Conservation (phyloP, 2,888 invertebrate genomes). For the Ornithoptera alexandrae region DNA sequence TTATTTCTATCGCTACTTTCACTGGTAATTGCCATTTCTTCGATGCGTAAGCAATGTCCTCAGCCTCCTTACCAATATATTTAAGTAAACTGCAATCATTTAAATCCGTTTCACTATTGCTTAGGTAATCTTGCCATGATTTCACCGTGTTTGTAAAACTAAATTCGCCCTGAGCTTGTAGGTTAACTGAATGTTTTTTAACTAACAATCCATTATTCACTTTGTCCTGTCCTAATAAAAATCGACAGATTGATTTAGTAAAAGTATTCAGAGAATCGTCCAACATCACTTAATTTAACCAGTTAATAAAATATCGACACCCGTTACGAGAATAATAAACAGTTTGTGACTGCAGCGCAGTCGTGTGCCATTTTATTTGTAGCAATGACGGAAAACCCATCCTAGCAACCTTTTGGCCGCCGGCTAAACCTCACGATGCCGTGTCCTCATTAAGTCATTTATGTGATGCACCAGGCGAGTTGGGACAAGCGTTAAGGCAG, state of each 20-base stretch:
- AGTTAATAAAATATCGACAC: too few relatives aligned
- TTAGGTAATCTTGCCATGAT: constrained; percentile 76
- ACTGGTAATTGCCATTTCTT: constrained; percentile 71
- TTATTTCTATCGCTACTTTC: constrained; percentile 55
- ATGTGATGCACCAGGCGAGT: too few relatives aligned
- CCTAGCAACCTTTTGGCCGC: too few relatives aligned
- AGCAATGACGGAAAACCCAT: too few relatives aligned
- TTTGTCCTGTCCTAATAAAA: constrained; percentile 43
- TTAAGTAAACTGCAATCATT: constrained; percentile 45
- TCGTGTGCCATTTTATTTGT: too few relatives aligned
- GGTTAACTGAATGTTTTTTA: constrained; percentile 80
- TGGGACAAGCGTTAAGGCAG: too few relatives aligned
- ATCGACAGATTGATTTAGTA: constrained; percentile 45
- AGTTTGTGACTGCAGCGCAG: too few relatives aligned
- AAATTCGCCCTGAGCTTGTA: constrained; percentile 81
- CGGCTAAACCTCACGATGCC: too few relatives aligned
- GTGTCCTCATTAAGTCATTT: too few relatives aligned
- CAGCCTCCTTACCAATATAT: constrained; percentile 50
- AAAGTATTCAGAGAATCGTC: constrained; percentile 49
- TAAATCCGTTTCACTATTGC: constrained; percentile 33
- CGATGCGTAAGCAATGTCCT: constrained; percentile 63
- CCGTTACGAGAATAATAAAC: too few relatives aligned
- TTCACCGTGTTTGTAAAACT: constrained; percentile 80
- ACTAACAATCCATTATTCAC: constrained; percentile 54
- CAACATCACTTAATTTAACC: constrained; percentile 39